Evolutionary conservation across 2,797 vertebrate species (phyloP).

Genomic region (Mionectes olivaceus): DNA sequence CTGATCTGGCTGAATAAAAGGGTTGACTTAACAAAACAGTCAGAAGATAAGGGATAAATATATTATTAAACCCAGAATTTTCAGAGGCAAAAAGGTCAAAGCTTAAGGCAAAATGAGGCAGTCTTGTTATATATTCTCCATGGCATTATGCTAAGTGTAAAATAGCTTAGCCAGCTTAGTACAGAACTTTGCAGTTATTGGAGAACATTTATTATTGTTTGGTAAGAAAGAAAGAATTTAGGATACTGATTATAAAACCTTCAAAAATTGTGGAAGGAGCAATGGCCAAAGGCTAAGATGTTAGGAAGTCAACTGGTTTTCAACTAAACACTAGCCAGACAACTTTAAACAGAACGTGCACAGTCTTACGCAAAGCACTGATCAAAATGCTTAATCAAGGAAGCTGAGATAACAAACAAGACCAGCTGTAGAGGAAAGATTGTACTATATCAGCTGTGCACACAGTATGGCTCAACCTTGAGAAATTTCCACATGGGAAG

Average conservation of each 20-base stretch:
- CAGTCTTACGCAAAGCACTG: constrained; percentile 30
- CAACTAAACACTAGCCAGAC: constrained; percentile 16
- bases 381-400: constrained; percentile 70
- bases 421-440: constrained; percentile 70
- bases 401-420: constrained; percentile 48
- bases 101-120: background rate
- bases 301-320: constrained; percentile 38
- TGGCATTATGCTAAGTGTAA: constrained; percentile 1
- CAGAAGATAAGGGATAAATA: background rate
- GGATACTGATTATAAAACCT: background rate
- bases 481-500: constrained; percentile 29
- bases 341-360: constrained; percentile 53
- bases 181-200: background rate
- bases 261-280: background rate
- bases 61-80: background rate
- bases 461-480: constrained; percentile 30
- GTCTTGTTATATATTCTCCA: background rate
- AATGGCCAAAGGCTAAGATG: background rate
- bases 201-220: background rate
- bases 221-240: background rate
- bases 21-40: background rate
- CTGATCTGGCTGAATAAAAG: background rate
- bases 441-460: constrained; percentile 56
- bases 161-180: background rate
- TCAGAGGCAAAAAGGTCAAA: background rate